Evolutionary conservation across 2,113 vertebrate genomes (phyloP).

Genomic region (Rhea pennata): DNA sequence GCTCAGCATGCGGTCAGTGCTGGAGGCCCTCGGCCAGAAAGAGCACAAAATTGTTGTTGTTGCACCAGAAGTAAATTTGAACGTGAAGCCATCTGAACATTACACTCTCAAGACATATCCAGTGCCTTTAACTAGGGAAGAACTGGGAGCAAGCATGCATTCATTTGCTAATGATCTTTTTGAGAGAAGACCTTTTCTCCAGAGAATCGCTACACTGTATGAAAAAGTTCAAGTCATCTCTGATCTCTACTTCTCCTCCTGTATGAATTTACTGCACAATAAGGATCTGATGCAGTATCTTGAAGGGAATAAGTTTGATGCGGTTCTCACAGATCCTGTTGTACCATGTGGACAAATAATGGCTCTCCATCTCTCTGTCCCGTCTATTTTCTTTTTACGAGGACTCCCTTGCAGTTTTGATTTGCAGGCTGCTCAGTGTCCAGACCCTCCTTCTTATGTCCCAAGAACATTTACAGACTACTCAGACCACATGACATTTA

Average conservation of each 20-base stretch:
- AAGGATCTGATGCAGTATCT: slow-evolving; percentile 75
- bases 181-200: slow-evolving; percentile 45
- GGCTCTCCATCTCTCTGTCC: slow-evolving; percentile 76
- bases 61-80: slow-evolving; percentile 70
- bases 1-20: slow-evolving; percentile 74
- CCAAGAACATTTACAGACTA: slow-evolving; percentile 64
- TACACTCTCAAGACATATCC: slow-evolving; percentile 73
- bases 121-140: slow-evolving; percentile 63
- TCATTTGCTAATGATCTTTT: background rate
- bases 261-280: slow-evolving; percentile 73
- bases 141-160: background rate
- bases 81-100: slow-evolving; percentile 69
- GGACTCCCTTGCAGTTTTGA: slow-evolving; percentile 80
- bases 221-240: slow-evolving; percentile 18
- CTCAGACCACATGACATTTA: slow-evolving; percentile 77
- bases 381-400: slow-evolving; percentile 77
- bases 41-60: slow-evolving; percentile 80
- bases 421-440: slow-evolving; percentile 74
- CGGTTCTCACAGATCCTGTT: slow-evolving; percentile 82
- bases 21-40: slow-evolving; percentile 75
- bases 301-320: slow-evolving; percentile 65
- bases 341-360: slow-evolving; percentile 83
- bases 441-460: slow-evolving; percentile 77
- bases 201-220: slow-evolving; percentile 34
- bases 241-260: slow-evolving; percentile 40